A percentile compares a stretch with the other conserved stretches of the same genome.
These are phyloP conservation scores for Tetrao urogallus DNA, from an alignment of 2,113 vertebrate species.

Conservation along the genomic window DNA sequence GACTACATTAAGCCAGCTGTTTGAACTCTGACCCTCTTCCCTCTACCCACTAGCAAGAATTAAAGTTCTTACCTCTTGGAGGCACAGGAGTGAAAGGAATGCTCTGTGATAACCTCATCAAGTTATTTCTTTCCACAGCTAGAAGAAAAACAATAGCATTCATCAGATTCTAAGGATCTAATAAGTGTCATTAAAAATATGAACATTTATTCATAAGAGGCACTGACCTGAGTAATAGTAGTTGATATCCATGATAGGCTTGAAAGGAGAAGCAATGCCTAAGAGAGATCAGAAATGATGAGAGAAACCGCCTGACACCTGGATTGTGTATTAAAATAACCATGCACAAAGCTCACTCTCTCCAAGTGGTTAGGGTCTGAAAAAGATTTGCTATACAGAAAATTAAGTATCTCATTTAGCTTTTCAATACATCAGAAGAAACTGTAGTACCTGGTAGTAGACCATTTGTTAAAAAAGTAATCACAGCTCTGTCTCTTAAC, in stretches of 20 bases:
- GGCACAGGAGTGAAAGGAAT: conserved; percentile 98
- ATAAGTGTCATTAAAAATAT: neutral
- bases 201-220: neutral
- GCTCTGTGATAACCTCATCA: conserved; percentile 98
- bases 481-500: neutral
- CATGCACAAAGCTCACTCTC: neutral
- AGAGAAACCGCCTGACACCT: neutral
- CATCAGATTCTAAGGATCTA: neutral
- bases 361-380: neutral
- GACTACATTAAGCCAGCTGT: neutral
- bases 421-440: neutral
- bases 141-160: conserved; percentile 56
- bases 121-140: conserved; percentile 99
- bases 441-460: neutral
- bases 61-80: conserved; percentile 88
- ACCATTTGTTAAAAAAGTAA: neutral
- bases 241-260: conserved; percentile 92
- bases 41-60: neutral
- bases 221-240: conserved; percentile 97
- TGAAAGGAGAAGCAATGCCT: conserved; percentile 98
- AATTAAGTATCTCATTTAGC: neutral
- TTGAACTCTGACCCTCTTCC: neutral
- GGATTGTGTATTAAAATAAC: neutral
- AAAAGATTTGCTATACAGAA: neutral
- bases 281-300: conserved; percentile 22